These are phyloP conservation scores for Epiblema foenella DNA, from an alignment of 2,888 invertebrate genomes.

Conservation along the genomic window DNA sequence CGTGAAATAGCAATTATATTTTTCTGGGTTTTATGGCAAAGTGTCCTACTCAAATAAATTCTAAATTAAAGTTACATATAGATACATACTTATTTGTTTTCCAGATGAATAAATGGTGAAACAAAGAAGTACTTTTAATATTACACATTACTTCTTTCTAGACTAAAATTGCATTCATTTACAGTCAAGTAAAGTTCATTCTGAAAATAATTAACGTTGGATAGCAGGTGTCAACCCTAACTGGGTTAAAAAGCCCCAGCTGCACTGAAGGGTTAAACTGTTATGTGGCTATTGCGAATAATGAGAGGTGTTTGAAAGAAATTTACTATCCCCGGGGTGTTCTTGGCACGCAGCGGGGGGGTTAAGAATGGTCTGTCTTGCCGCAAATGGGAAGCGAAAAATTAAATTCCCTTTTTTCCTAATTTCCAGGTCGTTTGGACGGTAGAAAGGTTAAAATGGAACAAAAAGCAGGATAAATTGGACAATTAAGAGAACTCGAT, in stretches of 20 bases:
- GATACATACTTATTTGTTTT: too few species aligned
- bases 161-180: background rate
- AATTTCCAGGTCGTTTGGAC: slow-evolving; percentile 41
- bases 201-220: slow-evolving; percentile 26
- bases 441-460: slow-evolving; percentile 39
- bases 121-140: background rate
- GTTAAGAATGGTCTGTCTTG: slow-evolving; percentile 62
- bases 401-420: slow-evolving; percentile 43
- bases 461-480: slow-evolving; percentile 25
- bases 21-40: too few species aligned
- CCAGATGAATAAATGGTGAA: too few species aligned
- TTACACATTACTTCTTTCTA: background rate
- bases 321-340: slow-evolving; percentile 69
- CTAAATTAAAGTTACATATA: too few species aligned
- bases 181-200: slow-evolving; percentile 14
- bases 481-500: slow-evolving; percentile 22
- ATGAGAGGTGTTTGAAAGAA: slow-evolving; percentile 79
- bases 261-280: slow-evolving; percentile 78
- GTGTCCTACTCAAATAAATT: too few species aligned
- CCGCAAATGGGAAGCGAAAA: slow-evolving; percentile 50
- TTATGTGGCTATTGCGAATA: slow-evolving; percentile 79
- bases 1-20: background rate
- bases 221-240: slow-evolving; percentile 47
- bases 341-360: slow-evolving; percentile 59
- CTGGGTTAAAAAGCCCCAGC: slow-evolving; percentile 66